Conservation (phyloP, 2,888 invertebrate genomes). For the Drosophila crucigera region DNA sequence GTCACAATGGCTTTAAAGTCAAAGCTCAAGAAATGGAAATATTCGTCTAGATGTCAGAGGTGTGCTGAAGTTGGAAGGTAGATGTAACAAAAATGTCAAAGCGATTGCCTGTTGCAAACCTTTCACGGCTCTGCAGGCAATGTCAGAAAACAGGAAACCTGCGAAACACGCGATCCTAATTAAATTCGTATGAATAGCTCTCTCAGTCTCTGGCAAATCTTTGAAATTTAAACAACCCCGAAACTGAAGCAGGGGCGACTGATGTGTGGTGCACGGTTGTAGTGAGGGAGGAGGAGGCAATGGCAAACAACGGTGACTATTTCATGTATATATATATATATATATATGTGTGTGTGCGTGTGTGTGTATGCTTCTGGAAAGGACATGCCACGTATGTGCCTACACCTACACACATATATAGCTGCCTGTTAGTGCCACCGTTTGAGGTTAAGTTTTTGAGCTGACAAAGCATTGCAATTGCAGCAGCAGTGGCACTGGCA, state of each 20-base stretch:
- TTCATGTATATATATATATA: neutral
- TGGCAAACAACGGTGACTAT: slow-evolving; percentile 43
- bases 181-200: slow-evolving; percentile 64
- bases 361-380: slow-evolving; percentile 26
- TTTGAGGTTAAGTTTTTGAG: slow-evolving; percentile 79
- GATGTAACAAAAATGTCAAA: slow-evolving; percentile 34
- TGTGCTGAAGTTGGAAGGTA: neutral
- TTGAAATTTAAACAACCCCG: slow-evolving; percentile 59
- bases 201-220: slow-evolving; percentile 36
- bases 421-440: slow-evolving; percentile 45
- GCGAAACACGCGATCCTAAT: slow-evolving; percentile 74
- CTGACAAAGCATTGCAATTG: slow-evolving; percentile 78
- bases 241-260: slow-evolving; percentile 6
- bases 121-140: slow-evolving; percentile 47
- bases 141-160: slow-evolving; percentile 69
- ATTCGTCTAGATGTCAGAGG: neutral
- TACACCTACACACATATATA: slow-evolving; percentile 16
- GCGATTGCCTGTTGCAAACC: slow-evolving; percentile 60
- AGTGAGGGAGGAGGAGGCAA: neutral
- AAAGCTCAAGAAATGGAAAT: slow-evolving; percentile 2
- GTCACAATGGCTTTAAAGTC: slow-evolving; percentile 25
- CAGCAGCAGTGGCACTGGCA: slow-evolving; percentile 49
- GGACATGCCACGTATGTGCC: slow-evolving; percentile 54
- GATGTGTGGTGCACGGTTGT: neutral
- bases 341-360: neutral